A percentile compares a stretch with the other conserved stretches of the same genome.
Evolutionary conservation across 2,797 vertebrate genomes (phyloP).

Genomic region (Chiropotes sagulatus): DNA sequence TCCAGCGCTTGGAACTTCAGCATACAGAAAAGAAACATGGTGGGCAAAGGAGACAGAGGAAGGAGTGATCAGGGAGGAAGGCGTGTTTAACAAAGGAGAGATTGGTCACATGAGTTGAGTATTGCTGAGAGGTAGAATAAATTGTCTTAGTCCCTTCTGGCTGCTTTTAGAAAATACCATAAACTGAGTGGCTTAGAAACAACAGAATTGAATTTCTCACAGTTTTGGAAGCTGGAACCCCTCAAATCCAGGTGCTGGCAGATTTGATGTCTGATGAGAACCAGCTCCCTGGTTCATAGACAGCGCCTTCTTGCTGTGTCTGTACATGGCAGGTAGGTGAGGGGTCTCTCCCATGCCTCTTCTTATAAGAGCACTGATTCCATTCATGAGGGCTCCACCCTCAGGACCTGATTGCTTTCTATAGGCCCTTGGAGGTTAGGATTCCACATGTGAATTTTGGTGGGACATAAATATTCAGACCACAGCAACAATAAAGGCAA

Average conservation of each 20-base stretch:
- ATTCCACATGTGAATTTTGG: neutral
- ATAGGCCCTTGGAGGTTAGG: neutral
- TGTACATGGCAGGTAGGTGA: neutral
- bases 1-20: neutral
- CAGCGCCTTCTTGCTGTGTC: neutral
- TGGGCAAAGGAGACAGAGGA: neutral
- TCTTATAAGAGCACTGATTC: neutral
- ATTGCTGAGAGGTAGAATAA: neutral
- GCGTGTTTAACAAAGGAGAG: neutral
- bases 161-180: neutral
- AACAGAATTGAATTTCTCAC: neutral
- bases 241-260: neutral
- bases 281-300: neutral
- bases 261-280: neutral
- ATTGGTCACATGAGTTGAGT: rapidly evolving
- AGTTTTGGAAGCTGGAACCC: neutral
- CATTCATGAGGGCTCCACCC: neutral
- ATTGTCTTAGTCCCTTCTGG: too few species aligned
- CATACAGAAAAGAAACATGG: neutral
- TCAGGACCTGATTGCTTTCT: neutral
- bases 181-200: neutral
- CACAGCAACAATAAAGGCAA: neutral
- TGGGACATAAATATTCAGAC: neutral
- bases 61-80: neutral
- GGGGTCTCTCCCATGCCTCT: neutral